Evolutionary conservation across 2,888 invertebrate species (phyloP).

Genomic region (Amphipyra berbera): DNA sequence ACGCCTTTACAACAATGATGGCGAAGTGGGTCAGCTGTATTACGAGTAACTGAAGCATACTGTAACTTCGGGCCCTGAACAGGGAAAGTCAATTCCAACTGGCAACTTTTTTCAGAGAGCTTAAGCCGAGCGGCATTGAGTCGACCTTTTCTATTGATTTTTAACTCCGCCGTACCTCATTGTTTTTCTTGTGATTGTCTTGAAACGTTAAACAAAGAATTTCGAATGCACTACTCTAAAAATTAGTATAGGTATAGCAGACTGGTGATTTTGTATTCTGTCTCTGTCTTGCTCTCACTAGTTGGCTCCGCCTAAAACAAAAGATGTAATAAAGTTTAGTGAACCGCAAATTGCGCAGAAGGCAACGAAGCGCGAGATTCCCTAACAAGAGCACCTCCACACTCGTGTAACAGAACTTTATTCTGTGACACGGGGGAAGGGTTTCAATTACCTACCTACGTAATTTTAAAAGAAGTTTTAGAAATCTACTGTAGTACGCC

Average conservation of each 20-base stretch:
- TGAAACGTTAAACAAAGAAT: constrained; percentile 50
- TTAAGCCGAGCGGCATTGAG: constrained; percentile 63
- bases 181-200: constrained; percentile 58
- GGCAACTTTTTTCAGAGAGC: constrained; percentile 78
- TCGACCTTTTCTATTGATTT: constrained; percentile 71
- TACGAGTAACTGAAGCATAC: constrained; percentile 67
- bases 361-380: constrained; percentile 66
- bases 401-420: constrained; percentile 49
- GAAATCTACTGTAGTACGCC: constrained; percentile 1
- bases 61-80: constrained; percentile 75
- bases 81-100: constrained; percentile 84
- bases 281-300: constrained; percentile 35
- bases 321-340: constrained; percentile 74
- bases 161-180: constrained; percentile 61
- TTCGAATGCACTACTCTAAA: constrained; percentile 27
- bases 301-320: constrained; percentile 59
- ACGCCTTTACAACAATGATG: constrained; percentile 49
- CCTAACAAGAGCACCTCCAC: constrained; percentile 55
- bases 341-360: constrained; percentile 66
- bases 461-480: constrained; percentile 20
- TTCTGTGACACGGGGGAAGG: constrained; percentile 30
- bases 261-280: constrained; percentile 22
- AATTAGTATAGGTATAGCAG: constrained; percentile 3
- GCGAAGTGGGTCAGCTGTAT: constrained; percentile 70
- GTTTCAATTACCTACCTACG: constrained; percentile 27